Base-by-base conservation (phyloP, 2,113 vertebrate genomes). In the Corydoras sp. region DNA sequence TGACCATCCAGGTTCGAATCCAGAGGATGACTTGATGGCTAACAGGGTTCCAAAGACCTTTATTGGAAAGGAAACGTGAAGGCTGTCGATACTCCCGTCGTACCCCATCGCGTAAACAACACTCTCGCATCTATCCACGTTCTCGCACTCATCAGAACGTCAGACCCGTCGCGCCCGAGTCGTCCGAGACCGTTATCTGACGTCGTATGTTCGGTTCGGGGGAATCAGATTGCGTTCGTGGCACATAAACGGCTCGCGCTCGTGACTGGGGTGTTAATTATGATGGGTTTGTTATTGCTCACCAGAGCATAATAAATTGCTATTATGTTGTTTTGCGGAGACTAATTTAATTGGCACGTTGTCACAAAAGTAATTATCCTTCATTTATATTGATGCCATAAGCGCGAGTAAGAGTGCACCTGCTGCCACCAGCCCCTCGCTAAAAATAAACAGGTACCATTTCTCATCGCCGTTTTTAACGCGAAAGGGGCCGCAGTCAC, bases 271-370 rank as follows among this genome's bases (percentile, higher is more conserved):
- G 90, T 90, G 93, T 93, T 95, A 94, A 95, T 94, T 95, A 94
- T 92, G 93, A 94, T 93, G 92, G 92, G 93, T 94, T 91, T 95
- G 92, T 93, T 92, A 93, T 92, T 92, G 92, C 92, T 92, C 93
- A 91, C 92, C 88, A 86, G 93, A 94, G 93, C 93, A 93, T 93
- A 92, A 92, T 92, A 94, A 94, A 95, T 94, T 93, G 91, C 93
- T 92, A 93, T 94, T 94, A 94, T 94, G 93, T 93, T 93, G 92
- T 95, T 94, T 92, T 93, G 92, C 92, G 89, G 91, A 92, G 91
- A 92, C 91, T 95, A 95, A 95, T 95, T 95, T 93, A 94, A 95
- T 95, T 94, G 93, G 91, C 92, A 94, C 92, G 90, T 94, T 94
- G 93, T 95, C 93, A 95, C 92, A 95, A 94, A 94, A 93, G 92